Percentiles rank a stretch among this genome's conserved stretches.
phyloP scores from a whole-genome alignment of 2,113 vertebrate species.

The Pteropus alecto region DNA sequence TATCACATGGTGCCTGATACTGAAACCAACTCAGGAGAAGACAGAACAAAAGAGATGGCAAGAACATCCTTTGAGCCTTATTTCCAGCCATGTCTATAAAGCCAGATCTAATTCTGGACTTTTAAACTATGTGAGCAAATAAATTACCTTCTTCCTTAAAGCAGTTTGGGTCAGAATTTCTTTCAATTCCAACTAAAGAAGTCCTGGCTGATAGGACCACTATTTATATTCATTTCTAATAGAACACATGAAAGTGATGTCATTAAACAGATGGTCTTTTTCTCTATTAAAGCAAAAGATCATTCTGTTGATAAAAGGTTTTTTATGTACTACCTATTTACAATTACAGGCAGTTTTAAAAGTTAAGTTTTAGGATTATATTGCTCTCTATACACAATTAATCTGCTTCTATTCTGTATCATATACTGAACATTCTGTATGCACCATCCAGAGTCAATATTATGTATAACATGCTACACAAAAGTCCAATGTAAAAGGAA shows the following conservation, averaged over 20 bases:
- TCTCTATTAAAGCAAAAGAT: neutral
- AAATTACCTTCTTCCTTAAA: neutral
- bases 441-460: neutral
- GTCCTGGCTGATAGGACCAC: neutral
- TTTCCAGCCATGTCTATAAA: neutral
- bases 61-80: neutral
- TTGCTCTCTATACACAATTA: neutral
- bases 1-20: neutral
- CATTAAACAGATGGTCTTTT: neutral
- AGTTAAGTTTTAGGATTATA: neutral
- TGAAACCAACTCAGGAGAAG: neutral
- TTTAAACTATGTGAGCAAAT: neutral
- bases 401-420: neutral
- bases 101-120: neutral
- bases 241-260: neutral
- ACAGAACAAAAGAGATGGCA: neutral
- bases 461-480: neutral
- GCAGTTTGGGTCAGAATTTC: neutral
- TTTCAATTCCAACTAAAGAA: slow-evolving; percentile 7
- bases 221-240: slow-evolving; percentile 18
- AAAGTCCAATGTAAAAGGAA: slow-evolving; percentile 22
- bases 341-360: neutral
- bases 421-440: neutral
- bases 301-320: neutral
- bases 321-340: neutral